A percentile compares a stretch with the other conserved stretches of the same genome.
These are phyloP conservation scores for Pluvianellus socialis DNA, from an alignment of 2,113 vertebrate genomes.

Conservation along the genomic window DNA sequence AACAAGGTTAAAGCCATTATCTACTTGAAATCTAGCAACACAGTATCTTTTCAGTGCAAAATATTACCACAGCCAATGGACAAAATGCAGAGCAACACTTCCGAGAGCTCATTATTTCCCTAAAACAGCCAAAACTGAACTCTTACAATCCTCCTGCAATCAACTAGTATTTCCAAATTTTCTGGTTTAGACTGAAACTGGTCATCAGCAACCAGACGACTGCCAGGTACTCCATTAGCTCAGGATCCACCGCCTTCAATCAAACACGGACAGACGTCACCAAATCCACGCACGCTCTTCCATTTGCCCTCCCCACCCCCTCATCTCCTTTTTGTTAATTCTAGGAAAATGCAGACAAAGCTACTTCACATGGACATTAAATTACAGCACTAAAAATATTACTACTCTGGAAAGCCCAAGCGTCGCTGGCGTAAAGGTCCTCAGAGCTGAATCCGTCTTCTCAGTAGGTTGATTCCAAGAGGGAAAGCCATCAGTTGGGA, in stretches of 20 bases:
- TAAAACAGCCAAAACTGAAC: not conserved
- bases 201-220: not conserved
- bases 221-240: not conserved
- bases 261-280: not conserved
- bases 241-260: not conserved
- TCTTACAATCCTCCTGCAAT: not conserved
- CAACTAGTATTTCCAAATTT: not conserved
- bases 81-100: not conserved
- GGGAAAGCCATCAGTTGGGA: not conserved
- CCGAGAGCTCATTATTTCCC: not conserved
- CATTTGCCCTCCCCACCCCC: not conserved
- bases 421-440: conserved; percentile 1
- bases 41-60: not conserved
- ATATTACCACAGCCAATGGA: not conserved
- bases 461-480: not conserved
- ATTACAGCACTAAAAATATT: not conserved
- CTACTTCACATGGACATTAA: not conserved
- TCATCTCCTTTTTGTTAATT: not conserved
- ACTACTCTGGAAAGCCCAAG: not conserved
- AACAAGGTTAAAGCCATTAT: not conserved
- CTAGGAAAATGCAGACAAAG: not conserved
- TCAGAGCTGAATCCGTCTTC: conserved; percentile 10
- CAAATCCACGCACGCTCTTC: not conserved
- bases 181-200: not conserved
- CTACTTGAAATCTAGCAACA: not conserved